phyloP scores from a whole-genome alignment of 2,113 vertebrate species.

The Tupaia chinensis region DNA sequence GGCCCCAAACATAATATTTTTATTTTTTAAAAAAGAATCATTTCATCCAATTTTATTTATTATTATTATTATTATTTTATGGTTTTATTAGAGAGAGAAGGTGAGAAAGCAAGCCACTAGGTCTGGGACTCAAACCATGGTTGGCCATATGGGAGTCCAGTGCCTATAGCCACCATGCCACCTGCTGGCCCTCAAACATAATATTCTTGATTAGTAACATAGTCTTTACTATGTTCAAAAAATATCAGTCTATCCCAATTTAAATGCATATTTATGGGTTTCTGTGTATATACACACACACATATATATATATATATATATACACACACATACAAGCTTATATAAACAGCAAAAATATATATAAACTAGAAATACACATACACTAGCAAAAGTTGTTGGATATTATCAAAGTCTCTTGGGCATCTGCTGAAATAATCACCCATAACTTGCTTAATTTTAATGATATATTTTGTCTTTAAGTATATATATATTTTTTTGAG shows the following conservation, averaged over 20 bases:
- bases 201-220: conserved; percentile 21
- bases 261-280: not conserved
- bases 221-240: not conserved
- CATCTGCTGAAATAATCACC: not conserved
- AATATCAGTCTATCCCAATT: not conserved
- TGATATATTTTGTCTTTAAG: not conserved
- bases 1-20: too few relatives aligned
- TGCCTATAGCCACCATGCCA: too few relatives aligned
- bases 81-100: too few relatives aligned
- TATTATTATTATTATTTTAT: too few relatives aligned
- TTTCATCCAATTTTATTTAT: too few relatives aligned
- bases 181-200: not conserved
- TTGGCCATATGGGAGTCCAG: too few relatives aligned
- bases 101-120: too few relatives aligned
- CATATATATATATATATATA: not conserved
- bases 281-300: not conserved
- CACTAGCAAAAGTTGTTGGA: conserved; percentile 3
- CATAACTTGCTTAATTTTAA: conserved; percentile 41
- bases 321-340: not conserved
- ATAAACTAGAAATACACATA: not conserved
- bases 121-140: too few relatives aligned
- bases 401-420: conserved; percentile 6
- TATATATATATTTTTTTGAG: not conserved
- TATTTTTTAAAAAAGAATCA: too few relatives aligned
- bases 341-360: not conserved